Percentiles rank a stretch among this genome's conserved stretches.
Conservation (phyloP, 2,113 vertebrate genomes). For the Salminus brasiliensis region DNA sequence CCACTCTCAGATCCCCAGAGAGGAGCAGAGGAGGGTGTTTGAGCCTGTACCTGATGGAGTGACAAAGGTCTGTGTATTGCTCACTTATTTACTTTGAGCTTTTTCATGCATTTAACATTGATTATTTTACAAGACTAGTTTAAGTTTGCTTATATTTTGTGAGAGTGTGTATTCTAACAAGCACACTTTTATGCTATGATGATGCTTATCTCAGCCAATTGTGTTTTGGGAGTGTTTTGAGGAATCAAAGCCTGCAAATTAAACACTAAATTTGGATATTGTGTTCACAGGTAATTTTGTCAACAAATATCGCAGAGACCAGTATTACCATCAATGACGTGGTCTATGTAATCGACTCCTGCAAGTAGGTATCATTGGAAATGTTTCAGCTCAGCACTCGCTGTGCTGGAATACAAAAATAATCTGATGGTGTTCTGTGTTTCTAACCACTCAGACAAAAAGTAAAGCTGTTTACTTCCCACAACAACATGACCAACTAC, state of each 20-base stretch:
- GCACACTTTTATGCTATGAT: too few relatives aligned
- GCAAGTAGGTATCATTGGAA: slow-evolving; percentile 85
- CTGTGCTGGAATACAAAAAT: neutral
- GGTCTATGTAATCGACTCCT: slow-evolving; percentile 96
- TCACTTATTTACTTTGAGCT: neutral
- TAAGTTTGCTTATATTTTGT: too few relatives aligned
- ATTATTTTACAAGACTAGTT: too few relatives aligned
- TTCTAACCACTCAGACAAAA: slow-evolving; percentile 82
- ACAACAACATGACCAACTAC: slow-evolving; percentile 99
- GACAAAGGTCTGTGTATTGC: slow-evolving; percentile 77
- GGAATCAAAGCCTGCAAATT: too few relatives aligned
- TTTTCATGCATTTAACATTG: too few relatives aligned
- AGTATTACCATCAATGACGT: slow-evolving; percentile 98
- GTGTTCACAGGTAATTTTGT: slow-evolving; percentile 88
- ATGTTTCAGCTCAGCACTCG: neutral
- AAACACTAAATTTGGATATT: too few relatives aligned
- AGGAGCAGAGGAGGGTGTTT: slow-evolving; percentile 92
- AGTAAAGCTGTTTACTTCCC: slow-evolving; percentile 95
- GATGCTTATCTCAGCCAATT: too few relatives aligned
- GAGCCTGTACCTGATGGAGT: slow-evolving; percentile 85
- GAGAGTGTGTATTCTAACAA: too few relatives aligned
- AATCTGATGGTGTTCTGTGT: neutral
- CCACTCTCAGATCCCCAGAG: slow-evolving; percentile 94
- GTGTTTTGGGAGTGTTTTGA: too few relatives aligned
- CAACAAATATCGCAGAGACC: slow-evolving; percentile 97